These are phyloP conservation scores for Albula glossodonta DNA, from an alignment of 2,113 vertebrate species.

Conservation along the genomic window DNA sequence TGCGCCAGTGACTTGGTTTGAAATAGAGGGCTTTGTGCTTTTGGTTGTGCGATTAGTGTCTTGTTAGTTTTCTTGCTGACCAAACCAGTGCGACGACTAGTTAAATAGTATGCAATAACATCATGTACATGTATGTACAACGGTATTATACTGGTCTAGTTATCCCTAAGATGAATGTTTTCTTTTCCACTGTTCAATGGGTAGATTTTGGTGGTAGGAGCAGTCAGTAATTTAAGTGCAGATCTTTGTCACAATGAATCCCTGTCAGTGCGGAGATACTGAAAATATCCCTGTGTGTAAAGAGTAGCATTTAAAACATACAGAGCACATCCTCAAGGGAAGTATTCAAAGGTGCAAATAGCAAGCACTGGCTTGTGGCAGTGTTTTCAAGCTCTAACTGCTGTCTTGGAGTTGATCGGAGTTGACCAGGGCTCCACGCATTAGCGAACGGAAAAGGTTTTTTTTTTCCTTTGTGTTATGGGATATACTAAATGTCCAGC, in stretches of 20 bases:
- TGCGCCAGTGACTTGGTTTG: conserved; percentile 41
- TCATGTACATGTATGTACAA: background rate
- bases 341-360: background rate
- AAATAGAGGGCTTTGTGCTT: conserved; percentile 49
- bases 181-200: background rate
- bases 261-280: conserved; percentile 45
- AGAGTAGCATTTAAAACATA: background rate
- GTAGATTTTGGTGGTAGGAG: background rate
- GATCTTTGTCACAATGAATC: conserved; percentile 60
- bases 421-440: background rate
- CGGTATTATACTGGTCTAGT: background rate
- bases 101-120: background rate
- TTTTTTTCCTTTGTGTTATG: background rate
- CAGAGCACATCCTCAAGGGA: background rate
- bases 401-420: background rate
- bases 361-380: conserved; percentile 46
- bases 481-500: background rate
- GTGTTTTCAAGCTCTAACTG: no score
- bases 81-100: background rate
- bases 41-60: conserved; percentile 18
- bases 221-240: conserved; percentile 40
- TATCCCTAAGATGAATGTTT: background rate
- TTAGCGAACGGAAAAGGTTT: background rate
- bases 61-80: background rate
- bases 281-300: background rate